Evolutionary conservation across 2,113 vertebrate genomes (phyloP).

Genomic region (Takifugu bimaculatus): DNA sequence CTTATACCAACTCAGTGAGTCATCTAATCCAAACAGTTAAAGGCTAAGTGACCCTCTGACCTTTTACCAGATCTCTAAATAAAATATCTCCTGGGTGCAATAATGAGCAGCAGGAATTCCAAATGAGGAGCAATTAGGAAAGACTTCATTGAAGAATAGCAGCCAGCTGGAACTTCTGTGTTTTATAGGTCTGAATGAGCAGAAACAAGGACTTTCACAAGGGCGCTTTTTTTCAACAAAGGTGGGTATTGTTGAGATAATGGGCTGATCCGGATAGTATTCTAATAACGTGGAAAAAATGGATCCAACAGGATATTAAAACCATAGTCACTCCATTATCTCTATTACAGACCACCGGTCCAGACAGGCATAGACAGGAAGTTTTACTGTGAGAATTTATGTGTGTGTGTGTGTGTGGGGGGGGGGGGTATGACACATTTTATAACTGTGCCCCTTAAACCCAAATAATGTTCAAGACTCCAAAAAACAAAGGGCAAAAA

Average conservation of each 20-base stretch:
- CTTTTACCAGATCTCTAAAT: slow-evolving; percentile 28
- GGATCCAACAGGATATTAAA: slow-evolving; percentile 26
- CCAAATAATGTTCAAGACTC: too few species aligned
- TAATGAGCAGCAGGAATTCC: slow-evolving; percentile 40
- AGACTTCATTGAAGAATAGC: slow-evolving; percentile 26
- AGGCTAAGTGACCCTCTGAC: slow-evolving; percentile 25
- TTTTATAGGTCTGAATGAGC: slow-evolving; percentile 43
- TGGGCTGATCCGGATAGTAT: not conserved
- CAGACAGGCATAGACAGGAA: too few species aligned
- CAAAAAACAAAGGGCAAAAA: too few species aligned
- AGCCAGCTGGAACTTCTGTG: slow-evolving; percentile 27
- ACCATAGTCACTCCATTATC: slow-evolving; percentile 20
- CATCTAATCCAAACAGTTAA: slow-evolving; percentile 25
- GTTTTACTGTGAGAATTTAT: too few species aligned
- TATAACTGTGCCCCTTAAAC: too few species aligned
- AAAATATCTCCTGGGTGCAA: slow-evolving; percentile 28
- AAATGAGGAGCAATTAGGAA: slow-evolving; percentile 36
- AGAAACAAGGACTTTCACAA: slow-evolving; percentile 13
- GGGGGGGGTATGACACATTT: too few species aligned
- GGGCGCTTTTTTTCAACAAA: slow-evolving; percentile 17
- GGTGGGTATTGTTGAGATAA: slow-evolving; percentile 23
- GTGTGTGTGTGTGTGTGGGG: too few species aligned
- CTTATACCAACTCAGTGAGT: slow-evolving; percentile 32
- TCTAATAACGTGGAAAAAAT: not conserved
- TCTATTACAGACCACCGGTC: slow-evolving; percentile 10